phyloP scores from a whole-genome alignment of 2,113 vertebrate species.

The Ceratotherium simum region DNA sequence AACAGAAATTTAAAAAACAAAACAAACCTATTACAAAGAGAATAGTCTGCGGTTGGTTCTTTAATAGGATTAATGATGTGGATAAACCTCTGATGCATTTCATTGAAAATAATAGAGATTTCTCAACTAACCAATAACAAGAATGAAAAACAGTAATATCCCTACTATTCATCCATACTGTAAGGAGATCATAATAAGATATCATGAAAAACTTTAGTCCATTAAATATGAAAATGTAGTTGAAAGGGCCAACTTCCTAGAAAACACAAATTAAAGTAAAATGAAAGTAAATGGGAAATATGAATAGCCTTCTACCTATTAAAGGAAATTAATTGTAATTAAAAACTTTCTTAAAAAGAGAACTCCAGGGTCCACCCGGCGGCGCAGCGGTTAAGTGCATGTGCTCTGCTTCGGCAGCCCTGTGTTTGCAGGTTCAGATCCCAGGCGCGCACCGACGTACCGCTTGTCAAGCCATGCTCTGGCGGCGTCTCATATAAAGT shows the following conservation, averaged over 20 bases:
- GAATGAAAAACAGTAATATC: background rate
- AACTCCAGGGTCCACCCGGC: background rate
- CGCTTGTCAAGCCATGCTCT: too few relatives aligned
- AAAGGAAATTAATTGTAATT: background rate
- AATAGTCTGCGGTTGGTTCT: background rate
- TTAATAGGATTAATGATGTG: background rate
- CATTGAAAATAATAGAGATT: background rate
- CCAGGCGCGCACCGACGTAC: too few relatives aligned
- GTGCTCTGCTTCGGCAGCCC: too few relatives aligned
- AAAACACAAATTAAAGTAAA: constrained; percentile 9
- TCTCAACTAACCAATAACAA: background rate
- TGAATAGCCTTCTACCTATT: background rate
- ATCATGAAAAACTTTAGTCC: background rate
- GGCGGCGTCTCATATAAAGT: too few relatives aligned
- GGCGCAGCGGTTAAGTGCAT: too few relatives aligned
- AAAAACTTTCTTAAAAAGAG: background rate
- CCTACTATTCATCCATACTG: background rate
- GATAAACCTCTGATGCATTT: background rate
- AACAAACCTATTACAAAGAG: background rate
- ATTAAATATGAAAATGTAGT: background rate
- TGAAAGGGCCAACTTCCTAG: background rate
- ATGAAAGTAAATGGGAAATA: background rate
- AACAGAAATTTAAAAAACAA: background rate
- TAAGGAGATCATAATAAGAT: background rate
- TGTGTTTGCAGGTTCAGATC: too few relatives aligned